phyloP scores from a whole-genome alignment of 2,797 vertebrate genomes.

The Hipposideros larvatus region DNA sequence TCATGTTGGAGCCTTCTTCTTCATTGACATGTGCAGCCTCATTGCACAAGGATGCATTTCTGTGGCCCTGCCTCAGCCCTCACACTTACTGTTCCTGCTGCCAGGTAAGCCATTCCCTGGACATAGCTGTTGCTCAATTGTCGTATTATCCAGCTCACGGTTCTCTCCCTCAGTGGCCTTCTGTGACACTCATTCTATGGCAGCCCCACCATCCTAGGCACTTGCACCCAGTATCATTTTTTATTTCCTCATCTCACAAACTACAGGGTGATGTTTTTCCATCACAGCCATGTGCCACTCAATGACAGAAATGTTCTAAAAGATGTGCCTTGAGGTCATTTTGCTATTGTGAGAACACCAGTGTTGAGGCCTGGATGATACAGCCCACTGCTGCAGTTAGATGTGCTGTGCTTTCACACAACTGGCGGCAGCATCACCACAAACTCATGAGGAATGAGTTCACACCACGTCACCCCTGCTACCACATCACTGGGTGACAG shows the following conservation, averaged over 20 bases:
- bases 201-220: neutral
- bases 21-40: neutral
- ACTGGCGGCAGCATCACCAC: neutral
- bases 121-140: too few species aligned
- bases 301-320: neutral
- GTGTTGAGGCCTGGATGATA: neutral
- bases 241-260: neutral
- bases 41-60: neutral
- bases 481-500: neutral
- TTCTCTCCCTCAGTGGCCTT: neutral
- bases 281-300: neutral
- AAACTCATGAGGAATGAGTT: neutral
- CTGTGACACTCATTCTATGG: neutral
- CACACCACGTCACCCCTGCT: neutral
- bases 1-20: too few species aligned
- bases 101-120: neutral
- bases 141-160: neutral
- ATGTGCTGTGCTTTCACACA: neutral
- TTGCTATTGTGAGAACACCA: neutral
- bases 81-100: neutral
- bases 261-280: neutral
- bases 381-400: neutral
- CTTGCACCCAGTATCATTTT: neutral
- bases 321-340: neutral
- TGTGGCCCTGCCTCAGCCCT: neutral